These are phyloP conservation scores for Poecilobothrus nobilitatus DNA, from an alignment of 2,888 invertebrate genomes.

Conservation along the genomic window DNA sequence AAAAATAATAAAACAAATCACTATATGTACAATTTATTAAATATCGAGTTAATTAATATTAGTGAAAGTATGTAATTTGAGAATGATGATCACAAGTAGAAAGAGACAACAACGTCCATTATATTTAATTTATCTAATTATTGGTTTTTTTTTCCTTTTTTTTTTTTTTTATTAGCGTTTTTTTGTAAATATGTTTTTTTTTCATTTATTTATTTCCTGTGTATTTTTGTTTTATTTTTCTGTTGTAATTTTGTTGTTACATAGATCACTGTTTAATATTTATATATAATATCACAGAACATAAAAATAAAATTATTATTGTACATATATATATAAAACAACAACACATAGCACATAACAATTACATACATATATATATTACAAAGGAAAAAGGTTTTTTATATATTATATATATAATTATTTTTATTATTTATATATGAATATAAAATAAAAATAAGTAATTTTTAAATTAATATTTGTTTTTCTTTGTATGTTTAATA, in stretches of 20 bases:
- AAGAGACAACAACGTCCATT: too few species aligned
- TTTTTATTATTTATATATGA: background rate
- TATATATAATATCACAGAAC: background rate
- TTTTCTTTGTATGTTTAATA: background rate
- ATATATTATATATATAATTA: background rate
- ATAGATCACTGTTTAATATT: background rate
- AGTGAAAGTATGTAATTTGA: too few species aligned
- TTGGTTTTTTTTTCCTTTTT: too few species aligned
- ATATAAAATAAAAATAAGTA: too few species aligned
- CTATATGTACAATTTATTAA: too few species aligned
- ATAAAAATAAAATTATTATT: background rate
- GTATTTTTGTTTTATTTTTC: background rate
- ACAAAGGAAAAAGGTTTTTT: background rate
- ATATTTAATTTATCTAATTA: too few species aligned
- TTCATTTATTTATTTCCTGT: background rate
- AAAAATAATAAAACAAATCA: too few species aligned
- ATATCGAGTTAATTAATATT: too few species aligned
- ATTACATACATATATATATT: background rate
- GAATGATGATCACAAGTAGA: too few species aligned
- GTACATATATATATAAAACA: background rate
- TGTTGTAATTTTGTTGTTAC: background rate
- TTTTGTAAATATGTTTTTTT: background rate
- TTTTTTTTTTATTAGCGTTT: too few species aligned
- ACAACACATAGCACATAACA: slow-evolving; percentile 1
- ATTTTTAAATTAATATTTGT: background rate